Base-by-base conservation (phyloP, 2,113 vertebrate genomes). In the Peromyscus polionotus region DNA sequence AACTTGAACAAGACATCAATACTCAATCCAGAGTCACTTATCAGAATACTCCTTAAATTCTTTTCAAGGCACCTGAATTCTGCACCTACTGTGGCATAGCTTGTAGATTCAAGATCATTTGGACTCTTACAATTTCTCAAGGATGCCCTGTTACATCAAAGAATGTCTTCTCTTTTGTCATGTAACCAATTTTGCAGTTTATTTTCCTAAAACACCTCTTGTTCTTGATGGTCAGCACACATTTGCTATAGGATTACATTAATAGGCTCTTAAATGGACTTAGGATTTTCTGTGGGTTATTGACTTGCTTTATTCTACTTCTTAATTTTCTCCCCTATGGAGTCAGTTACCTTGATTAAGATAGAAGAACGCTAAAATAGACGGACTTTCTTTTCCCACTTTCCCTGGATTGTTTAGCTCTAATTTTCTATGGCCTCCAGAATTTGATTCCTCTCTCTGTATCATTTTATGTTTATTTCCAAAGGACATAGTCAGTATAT, bases 251-350 rank as follows among this genome's bases (percentile, higher is more conserved):
- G 45, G 24, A 48, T 86, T 86, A 26, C 57, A 92, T 67, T 42
- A 80, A 80, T 72, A 42, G 17, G 5, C 31, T 81, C 73, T 95
- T 75, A 48, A 92, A 54, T 57, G 42, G 75, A 92, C 65, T 67
- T 73, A 33, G 28, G 45, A 20, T 36, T 96, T 81, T 33, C 45
- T 67, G 12, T 86, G 24, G 6, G 75, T 42, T 63, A 19, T 96
- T 75, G 84, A 90, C 17, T 75, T 89, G 19, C 39, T 92, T 93
- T 86, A 83, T 80, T 83, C 73, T 81, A 89, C 39, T 89, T 94
- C 92, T 94, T 65, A 89, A 22, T 91, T 92, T 26, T 10, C 57
- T 67, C 31, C 70, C 80, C 39, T 93, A 65, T 14, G 22, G 24
- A 19, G 2, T 70, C 59, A 68, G 39, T 77, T 86, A 51, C n/a